These are phyloP conservation scores for Arvicanthis niloticus DNA, from an alignment of 2,113 vertebrate genomes.

Conservation along the genomic window DNA sequence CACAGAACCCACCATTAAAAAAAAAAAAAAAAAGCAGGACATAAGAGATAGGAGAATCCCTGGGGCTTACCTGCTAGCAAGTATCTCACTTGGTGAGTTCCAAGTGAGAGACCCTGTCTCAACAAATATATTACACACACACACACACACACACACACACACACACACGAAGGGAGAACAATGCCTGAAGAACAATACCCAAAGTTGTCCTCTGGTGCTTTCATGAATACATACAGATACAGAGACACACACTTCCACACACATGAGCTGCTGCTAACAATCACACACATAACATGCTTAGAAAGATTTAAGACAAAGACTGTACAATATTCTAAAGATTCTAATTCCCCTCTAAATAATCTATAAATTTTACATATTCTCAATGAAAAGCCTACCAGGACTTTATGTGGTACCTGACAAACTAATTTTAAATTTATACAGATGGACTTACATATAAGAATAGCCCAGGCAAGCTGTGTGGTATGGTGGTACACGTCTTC, in stretches of 20 bases:
- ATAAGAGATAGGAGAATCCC: background rate
- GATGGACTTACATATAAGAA: constrained; percentile 6
- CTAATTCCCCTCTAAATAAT: background rate
- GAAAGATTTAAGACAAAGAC: constrained; percentile 5
- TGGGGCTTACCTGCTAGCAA: background rate
- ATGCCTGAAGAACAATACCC: background rate
- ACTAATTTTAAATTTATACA: background rate
- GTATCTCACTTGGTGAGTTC: background rate
- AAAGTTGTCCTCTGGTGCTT: background rate
- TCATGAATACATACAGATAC: background rate
- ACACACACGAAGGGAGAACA: background rate
- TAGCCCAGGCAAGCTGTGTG: background rate
- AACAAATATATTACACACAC: background rate
- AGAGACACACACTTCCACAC: background rate
- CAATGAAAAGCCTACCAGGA: background rate
- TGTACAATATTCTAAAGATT: background rate
- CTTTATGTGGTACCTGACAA: constrained; percentile 2
- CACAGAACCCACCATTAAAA: background rate
- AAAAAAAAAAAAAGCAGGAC: background rate
- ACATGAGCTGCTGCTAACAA: background rate
- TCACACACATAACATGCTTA: background rate
- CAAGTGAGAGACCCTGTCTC: background rate
- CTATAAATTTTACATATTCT: background rate
- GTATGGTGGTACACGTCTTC: background rate
- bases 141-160: background rate